These are phyloP conservation scores for Oryzias melastigma DNA, from an alignment of 2,113 vertebrate genomes.

Conservation along the genomic window DNA sequence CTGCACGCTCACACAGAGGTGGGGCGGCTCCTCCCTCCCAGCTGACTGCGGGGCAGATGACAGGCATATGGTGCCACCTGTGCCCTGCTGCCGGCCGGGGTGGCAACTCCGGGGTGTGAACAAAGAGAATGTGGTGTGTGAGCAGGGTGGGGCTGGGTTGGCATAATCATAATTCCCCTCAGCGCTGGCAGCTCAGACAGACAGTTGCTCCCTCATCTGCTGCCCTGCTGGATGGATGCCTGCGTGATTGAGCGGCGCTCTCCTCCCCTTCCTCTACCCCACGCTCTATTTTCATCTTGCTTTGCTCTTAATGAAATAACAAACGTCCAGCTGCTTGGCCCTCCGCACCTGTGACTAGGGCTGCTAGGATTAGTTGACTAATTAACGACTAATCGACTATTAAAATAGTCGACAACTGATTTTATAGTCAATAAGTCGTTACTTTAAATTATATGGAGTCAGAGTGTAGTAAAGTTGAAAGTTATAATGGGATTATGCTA, in stretches of 20 bases:
- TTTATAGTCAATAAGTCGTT: too few species aligned
- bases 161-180: conserved; percentile 58
- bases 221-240: conserved; percentile 62
- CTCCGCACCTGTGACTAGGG: conserved; percentile 44
- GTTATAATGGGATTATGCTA: too few species aligned
- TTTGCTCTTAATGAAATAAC: conserved; percentile 11
- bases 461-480: too few species aligned
- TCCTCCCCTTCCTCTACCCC: conserved; percentile 24
- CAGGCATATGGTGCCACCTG: conserved; percentile 61
- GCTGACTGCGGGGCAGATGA: conserved; percentile 18
- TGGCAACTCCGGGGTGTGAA: conserved; percentile 15
- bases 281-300: neutral
- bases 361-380: too few species aligned
- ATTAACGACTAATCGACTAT: too few species aligned
- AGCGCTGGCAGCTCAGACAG: conserved; percentile 56
- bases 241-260: conserved; percentile 48
- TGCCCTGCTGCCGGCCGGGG: conserved; percentile 35
- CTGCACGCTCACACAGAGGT: conserved; percentile 8
- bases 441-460: too few species aligned
- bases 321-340: conserved; percentile 27
- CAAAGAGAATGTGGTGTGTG: conserved; percentile 7
- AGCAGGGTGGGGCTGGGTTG: conserved; percentile 12
- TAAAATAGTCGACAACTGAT: too few species aligned
- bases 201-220: conserved; percentile 73
- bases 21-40: neutral